These are phyloP conservation scores for Petrolisthes cinctipes DNA, from an alignment of 2,888 invertebrate genomes.

Conservation along the genomic window DNA sequence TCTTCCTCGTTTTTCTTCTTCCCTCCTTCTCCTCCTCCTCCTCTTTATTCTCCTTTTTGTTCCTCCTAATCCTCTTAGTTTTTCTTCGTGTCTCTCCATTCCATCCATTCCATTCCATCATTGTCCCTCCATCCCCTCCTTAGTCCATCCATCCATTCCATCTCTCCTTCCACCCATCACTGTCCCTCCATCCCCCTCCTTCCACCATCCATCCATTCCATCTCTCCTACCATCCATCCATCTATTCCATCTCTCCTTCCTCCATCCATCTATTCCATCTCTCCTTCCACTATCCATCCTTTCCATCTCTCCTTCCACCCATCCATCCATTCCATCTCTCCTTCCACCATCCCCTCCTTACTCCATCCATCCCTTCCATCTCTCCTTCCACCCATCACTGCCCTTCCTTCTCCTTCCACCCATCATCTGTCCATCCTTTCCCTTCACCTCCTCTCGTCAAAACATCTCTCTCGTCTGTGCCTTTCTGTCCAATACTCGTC, in stretches of 20 bases:
- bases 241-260: background rate
- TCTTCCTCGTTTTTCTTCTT: too few species aligned
- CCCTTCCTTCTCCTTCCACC: background rate
- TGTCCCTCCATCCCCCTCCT: background rate
- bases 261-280: too few species aligned
- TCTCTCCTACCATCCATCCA: too few species aligned
- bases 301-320: background rate
- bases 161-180: background rate
- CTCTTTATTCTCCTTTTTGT: too few species aligned
- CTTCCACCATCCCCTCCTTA: background rate
- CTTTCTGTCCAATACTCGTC: background rate
- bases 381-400: background rate
- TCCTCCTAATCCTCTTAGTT: too few species aligned
- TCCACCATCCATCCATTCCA: background rate
- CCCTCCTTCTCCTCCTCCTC: too few species aligned
- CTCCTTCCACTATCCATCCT: background rate
- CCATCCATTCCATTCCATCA: too few species aligned
- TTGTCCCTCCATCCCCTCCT: slow-evolving; percentile 14
- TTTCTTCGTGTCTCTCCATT: too few species aligned
- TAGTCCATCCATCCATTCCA: background rate
- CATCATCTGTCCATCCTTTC: background rate
- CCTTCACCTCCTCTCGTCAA: background rate
- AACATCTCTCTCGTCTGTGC: background rate
- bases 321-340: background rate
- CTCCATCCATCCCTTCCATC: background rate